Evolutionary conservation across 35 echinoderm and acorn worm genomes (phyloP).

Genomic region (Holothuria glaberrima): DNA sequence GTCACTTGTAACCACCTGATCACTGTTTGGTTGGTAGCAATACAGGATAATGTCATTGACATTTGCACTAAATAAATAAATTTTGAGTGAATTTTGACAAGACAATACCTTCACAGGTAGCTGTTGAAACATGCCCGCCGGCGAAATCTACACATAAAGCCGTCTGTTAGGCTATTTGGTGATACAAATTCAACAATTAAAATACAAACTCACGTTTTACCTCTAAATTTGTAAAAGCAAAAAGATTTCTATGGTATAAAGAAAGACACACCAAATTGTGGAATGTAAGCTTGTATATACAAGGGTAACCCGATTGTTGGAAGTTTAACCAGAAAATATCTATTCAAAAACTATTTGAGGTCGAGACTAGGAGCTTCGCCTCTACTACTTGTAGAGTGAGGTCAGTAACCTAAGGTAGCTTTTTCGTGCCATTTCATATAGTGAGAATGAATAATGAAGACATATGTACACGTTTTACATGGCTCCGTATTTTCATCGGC

Average conservation of each 20-base stretch:
- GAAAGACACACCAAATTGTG: slow-evolving; percentile 49
- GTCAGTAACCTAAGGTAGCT: slow-evolving; percentile 37
- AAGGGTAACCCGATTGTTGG: slow-evolving; percentile 48
- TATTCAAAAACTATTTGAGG: slow-evolving; percentile 32
- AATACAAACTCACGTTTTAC: slow-evolving; percentile 48
- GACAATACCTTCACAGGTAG: slow-evolving; percentile 49
- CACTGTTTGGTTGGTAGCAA: background rate
- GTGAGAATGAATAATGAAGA: no score
- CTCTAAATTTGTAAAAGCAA: slow-evolving; percentile 53
- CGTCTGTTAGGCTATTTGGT: slow-evolving; percentile 27
- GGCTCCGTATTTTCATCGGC: no score
- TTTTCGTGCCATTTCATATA: background rate
- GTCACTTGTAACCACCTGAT: no score
- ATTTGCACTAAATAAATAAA: slow-evolving; percentile 50
- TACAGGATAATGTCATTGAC: slow-evolving; percentile 51
- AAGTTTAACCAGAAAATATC: slow-evolving; percentile 53
- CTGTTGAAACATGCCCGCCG: slow-evolving; percentile 22
- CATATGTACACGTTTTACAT: no score
- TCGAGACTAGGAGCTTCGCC: slow-evolving; percentile 15
- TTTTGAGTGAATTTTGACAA: slow-evolving; percentile 55
- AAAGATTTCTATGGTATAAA: slow-evolving; percentile 7
- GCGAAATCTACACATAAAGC: slow-evolving; percentile 23
- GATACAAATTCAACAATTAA: slow-evolving; percentile 43
- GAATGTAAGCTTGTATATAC: slow-evolving; percentile 51
- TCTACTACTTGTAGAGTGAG: slow-evolving; percentile 8